Base-by-base conservation (phyloP, 1,140 invertebrate species). In the Macrosteles quadrilineatus region DNA sequence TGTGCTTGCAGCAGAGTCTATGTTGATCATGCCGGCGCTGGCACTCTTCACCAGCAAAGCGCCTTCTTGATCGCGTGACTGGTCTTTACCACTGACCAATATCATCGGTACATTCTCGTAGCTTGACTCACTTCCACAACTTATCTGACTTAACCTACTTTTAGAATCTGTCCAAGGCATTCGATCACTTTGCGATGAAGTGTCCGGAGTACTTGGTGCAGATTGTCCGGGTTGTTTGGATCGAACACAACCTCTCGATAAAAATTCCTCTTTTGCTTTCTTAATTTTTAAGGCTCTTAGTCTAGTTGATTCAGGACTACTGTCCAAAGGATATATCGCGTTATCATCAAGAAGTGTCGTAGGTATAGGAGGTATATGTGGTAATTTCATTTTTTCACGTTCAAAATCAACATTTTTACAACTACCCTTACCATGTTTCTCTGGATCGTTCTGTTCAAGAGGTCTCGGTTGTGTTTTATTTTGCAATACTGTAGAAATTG, bases 11-110 rank as follows among this genome's bases (percentile, higher is more conserved):
- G 25, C 12, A 0, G 68, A 62, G 31, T 88, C 87, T 0, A 88
- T 80, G 70, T 88, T 87, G 55, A 91, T 89, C 85, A 90, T 90
- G 12, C 88, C 89, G 0, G 85, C 89, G 72, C 89, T 91, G 1
- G 87, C 86, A 27, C 88, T 90, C 75, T 91, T 88, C 1, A 86
- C 83, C 1, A 89, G 76, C 11, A 80, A 73, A 17, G n/a, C n/a
- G 19, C 69, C 68, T 9, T 69, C 70, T 31, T 67, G 62, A 14
- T 63, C 59, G 30, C 68, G 1, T n/a, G n/a, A n/a, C 11, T 63
- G 40, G 2, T 67, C 64, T 55, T 67, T 45, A 6, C 6, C 77
- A 73, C 68, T 69, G 0, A 69, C 68, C 14, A 69, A 43, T 17
- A 66, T 45, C 19, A 68, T 31, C 6, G 66, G 64, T 2, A 55